Base-by-base conservation (phyloP, 2,888 invertebrate species). In the Cheiracanthium punctorium region DNA sequence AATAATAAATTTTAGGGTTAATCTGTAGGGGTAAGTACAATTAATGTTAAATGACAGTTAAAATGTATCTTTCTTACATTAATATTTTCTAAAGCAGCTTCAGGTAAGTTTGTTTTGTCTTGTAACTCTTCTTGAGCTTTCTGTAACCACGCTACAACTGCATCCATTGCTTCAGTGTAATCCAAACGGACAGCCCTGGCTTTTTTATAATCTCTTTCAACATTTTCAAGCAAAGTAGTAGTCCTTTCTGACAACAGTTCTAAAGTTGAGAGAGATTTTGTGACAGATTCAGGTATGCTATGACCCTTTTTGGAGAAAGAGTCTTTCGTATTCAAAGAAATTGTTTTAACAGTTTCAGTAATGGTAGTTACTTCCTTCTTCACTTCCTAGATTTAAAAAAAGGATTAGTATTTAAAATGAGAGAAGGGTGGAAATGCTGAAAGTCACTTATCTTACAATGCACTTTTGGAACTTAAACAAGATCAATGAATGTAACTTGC, bases 191-290 rank as follows among this genome's bases (percentile, higher is more conserved):
- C 94, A 20, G 96, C 96, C 90, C 95, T 94, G 30, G 97, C 97
- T 89, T 96, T 95, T 91, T 96, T 96, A 92, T 96, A 95, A 91
- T 96, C 96, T 91, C 96, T 94, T 91, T 95, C 95, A 92, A 96
- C 96, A 91, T 96, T 96, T 91, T 96, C 97, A 95, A 97, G 96
- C 73, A 94, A 94, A 90, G 95, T 95, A 76, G 94, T 93, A 80
- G 96, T 93, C 88, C 95, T 94, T 92, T 97, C 97, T 72, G 95
- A 94, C 80, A 95, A 93, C 89, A 97, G 92, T 92, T 97, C 97
- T 90, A 97, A 93, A 88, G 95, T 94, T 73, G 96, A 96, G 89
- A 97, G 93, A 92, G 91, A 88, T 92, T 96, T 95, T 88, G 94
- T 94, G 89, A 96, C 93, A 93, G 96, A 96, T 89, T 95, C 95